Evolutionary conservation across 2,888 invertebrate genomes (phyloP), one percentile per base, ranked within the genome.

Genomic region (Meteorus colon): DNA sequence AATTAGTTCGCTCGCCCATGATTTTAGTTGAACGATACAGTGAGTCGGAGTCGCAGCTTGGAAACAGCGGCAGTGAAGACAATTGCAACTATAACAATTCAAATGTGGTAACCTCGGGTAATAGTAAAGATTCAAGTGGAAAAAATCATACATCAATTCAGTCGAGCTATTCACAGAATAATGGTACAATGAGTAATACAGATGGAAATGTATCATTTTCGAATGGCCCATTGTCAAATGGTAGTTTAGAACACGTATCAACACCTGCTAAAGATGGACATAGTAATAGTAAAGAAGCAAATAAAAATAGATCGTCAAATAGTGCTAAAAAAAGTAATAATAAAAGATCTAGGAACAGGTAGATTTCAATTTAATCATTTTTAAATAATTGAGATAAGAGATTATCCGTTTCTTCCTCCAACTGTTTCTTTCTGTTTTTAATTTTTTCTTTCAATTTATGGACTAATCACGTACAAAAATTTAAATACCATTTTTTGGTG

Each of bases 281-380:
- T 72, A 78, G 77, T n/a, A 86, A 80, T 80, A 86, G 85, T 86
- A 91, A 90, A 90, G 91, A 89, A 79, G 87, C 87, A 71, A 91
- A 86, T 83, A 90, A 87, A 86, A 90, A 82, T 79, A 85, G 89
- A 76, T 91, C 90, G 68, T 88, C 89, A 48, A 90, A 89, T 79
- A 91, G 91, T 86, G 93, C 93, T 78, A 96, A 96, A 89, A 96
- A 96, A 85, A 95, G 92, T 87, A 93, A 93, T 82, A 95, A 94
- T 86, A 96, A 96, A 88, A 95, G 96, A 90, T 94, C 95, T 27
- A 92, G 95, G 84, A 96, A 96, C 90, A 93, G 96, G 91, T 96
- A 93, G 92, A 86, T 37, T 74, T 29, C 60, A 59, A 29, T 41
- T 45, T 14, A 45, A 62, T 59, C 14, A 48, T 60, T 41, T 48